phyloP scores from a whole-genome alignment of 2,797 vertebrate species.

The Nasua narica region DNA sequence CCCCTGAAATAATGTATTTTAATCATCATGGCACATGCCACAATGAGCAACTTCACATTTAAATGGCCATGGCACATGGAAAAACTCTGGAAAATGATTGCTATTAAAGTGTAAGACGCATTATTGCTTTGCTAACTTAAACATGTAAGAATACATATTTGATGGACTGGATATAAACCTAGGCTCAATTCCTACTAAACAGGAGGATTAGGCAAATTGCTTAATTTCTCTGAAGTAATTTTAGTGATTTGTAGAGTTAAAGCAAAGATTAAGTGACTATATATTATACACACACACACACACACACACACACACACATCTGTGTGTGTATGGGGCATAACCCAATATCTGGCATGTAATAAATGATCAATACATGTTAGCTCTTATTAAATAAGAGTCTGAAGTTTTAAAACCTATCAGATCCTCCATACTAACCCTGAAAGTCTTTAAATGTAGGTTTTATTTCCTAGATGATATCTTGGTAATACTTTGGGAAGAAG shows the following conservation, averaged over 20 bases:
- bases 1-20: neutral
- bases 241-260: neutral
- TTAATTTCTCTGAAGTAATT: slow-evolving; percentile 31
- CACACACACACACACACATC: too few relatives aligned
- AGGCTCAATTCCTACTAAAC: neutral
- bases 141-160: neutral
- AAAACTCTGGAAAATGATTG: slow-evolving; percentile 11
- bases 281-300: neutral
- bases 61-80: neutral
- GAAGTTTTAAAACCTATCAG: neutral
- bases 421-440: neutral
- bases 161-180: neutral
- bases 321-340: neutral
- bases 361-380: neutral
- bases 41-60: neutral
- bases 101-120: neutral
- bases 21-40: neutral
- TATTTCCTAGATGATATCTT: neutral
- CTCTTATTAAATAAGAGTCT: neutral
- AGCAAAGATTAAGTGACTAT: neutral
- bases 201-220: neutral
- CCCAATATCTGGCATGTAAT: neutral
- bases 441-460: slow-evolving; percentile 18
- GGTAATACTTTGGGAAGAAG: neutral
- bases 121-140: slow-evolving; percentile 21